Evolutionary conservation across 1,140 invertebrate genomes (phyloP), one percentile per base, ranked within the genome.

Genomic region (Halesus radiatus): DNA sequence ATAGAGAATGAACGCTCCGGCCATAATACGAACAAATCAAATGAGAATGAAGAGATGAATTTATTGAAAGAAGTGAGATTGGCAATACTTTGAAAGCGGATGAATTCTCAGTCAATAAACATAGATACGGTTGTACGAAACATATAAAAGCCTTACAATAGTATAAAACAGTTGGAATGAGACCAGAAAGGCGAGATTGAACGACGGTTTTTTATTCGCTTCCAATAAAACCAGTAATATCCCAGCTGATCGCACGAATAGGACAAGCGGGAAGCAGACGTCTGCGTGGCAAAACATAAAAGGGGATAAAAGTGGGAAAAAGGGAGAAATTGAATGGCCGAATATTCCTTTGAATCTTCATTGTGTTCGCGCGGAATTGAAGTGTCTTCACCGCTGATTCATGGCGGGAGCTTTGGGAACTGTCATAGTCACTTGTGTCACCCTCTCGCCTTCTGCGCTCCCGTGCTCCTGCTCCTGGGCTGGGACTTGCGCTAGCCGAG

Each of bases 291-390:
- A 26, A 53, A 72, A 72, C 68, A 72, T 50, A 50, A 72, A 72
- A 72, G 68, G 62, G 68, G 68, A 72, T 50, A 72, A 72, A 72
- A 72, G 23, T 50, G 68, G 50, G 20, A 52, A 72, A n/a, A 70
- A 70, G 45, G 68, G 68, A 45, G 50, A 72, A 72, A 72, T 72
- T 52, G 68, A 72, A 72, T 72, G 68, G 68, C 5, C 37, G 68
- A 54, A 50, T 72, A 72, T 72, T 72, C 68, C 68, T 72, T 72
- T 72, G 68, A 72, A 72, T 72, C 50, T 72, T 72, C 68, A 72
- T 72, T 72, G 50, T 72, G 50, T 52, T 72, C 68, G 45, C 68
- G 68, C 68, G 50, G 45, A 50, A 72, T 72, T 72, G 50, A 72
- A 72, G 68, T 72, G 68, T 72, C 68, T 72, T 72, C 68, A 15